Evolutionary conservation across 2,113 vertebrate species (phyloP).

Genomic region (Xenopus borealis): DNA sequence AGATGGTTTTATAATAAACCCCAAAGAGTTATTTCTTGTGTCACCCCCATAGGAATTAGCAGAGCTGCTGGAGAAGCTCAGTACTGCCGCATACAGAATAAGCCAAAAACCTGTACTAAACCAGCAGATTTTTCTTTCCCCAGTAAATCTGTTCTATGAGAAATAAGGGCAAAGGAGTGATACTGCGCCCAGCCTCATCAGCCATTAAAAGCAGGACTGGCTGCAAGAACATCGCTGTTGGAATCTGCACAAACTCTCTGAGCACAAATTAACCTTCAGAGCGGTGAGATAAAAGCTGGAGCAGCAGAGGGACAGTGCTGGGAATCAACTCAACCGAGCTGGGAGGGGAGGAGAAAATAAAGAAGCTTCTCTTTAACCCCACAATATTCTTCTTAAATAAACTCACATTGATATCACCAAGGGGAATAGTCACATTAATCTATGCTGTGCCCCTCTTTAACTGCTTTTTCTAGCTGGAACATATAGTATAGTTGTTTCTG

Average conservation of each 20-base stretch:
- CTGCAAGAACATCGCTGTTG: conserved; percentile 48
- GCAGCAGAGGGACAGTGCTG: conserved; percentile 36
- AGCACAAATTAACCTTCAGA: conserved; percentile 56
- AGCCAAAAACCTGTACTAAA: conserved; percentile 12
- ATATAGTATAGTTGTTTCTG: too few relatives aligned
- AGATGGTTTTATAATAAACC: too few relatives aligned
- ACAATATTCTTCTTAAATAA: too few relatives aligned
- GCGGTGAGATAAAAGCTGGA: conserved; percentile 51
- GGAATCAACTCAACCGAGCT: conserved; percentile 22
- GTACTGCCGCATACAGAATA: neutral
- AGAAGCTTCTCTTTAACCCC: neutral
- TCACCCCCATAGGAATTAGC: too few relatives aligned
- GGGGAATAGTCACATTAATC: too few relatives aligned
- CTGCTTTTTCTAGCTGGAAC: too few relatives aligned
- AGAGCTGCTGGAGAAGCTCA: neutral
- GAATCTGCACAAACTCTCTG: conserved; percentile 51
- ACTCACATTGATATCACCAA: too few relatives aligned
- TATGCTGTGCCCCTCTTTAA: too few relatives aligned
- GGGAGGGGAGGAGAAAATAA: neutral
- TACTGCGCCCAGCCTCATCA: conserved; percentile 47
- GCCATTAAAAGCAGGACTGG: conserved; percentile 46
- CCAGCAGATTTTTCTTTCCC: conserved; percentile 12
- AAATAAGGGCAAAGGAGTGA: conserved; percentile 45
- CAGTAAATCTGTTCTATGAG: neutral
- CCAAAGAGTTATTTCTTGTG: too few relatives aligned